Evolutionary conservation across 2,888 invertebrate species (phyloP).

Genomic region (Prenolepis imparis): DNA sequence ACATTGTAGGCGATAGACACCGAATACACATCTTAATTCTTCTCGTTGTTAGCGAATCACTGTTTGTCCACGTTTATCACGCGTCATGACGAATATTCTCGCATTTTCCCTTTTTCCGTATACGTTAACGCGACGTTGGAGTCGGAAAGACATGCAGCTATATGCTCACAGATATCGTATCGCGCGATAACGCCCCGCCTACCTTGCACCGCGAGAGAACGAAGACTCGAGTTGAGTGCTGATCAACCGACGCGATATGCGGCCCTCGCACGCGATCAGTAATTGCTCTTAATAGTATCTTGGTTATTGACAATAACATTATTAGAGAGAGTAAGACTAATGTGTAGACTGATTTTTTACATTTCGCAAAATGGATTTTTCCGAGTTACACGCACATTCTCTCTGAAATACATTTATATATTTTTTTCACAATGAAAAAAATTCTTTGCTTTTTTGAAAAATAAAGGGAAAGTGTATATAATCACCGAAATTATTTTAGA

Average conservation of each 20-base stretch:
- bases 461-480: neutral
- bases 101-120: constrained; percentile 44
- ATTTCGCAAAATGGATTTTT: neutral
- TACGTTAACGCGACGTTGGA: constrained; percentile 40
- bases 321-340: neutral
- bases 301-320: neutral
- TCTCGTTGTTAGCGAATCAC: neutral
- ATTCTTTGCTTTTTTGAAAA: neutral
- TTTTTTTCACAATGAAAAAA: neutral
- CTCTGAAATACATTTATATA: neutral
- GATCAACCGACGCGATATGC: constrained; percentile 46
- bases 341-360: neutral
- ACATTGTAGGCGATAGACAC: constrained; percentile 60
- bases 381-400: neutral
- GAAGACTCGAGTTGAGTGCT: constrained; percentile 38
- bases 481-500: neutral
- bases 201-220: constrained; percentile 33
- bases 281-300: constrained; percentile 41
- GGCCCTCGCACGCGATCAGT: constrained; percentile 39
- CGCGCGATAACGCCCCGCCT: constrained; percentile 75
- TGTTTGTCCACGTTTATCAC: neutral
- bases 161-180: constrained; percentile 74
- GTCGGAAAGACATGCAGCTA: constrained; percentile 60
- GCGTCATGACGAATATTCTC: neutral
- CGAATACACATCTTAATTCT: constrained; percentile 12